phyloP scores from a whole-genome alignment of 2,888 invertebrate species.

The Seladonia tumulorum region DNA sequence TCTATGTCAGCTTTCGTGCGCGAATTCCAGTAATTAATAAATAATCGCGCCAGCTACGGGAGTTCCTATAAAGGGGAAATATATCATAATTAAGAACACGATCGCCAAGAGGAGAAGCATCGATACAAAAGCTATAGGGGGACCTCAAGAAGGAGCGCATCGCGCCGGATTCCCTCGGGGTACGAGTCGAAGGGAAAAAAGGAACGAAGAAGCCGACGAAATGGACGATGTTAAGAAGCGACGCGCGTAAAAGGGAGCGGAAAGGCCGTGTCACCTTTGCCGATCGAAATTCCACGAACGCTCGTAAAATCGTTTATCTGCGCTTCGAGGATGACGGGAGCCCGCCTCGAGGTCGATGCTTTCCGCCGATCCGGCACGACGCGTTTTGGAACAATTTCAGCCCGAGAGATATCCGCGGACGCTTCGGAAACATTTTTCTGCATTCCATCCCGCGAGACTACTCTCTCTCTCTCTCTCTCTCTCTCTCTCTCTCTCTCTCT shows the following conservation, averaged over 20 bases:
- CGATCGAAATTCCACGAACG: slow-evolving; percentile 62
- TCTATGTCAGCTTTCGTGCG: no score
- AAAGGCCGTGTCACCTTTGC: slow-evolving; percentile 33
- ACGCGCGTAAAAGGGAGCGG: slow-evolving; percentile 31
- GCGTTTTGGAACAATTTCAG: slow-evolving; percentile 21
- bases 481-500: no score
- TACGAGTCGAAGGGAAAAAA: not conserved
- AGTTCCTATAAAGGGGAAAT: not conserved
- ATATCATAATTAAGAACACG: not conserved
- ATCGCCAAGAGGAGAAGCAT: not conserved
- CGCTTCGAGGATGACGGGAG: slow-evolving; percentile 27
- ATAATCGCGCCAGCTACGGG: not conserved
- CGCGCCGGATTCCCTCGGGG: not conserved
- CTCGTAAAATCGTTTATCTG: slow-evolving; percentile 74
- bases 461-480: not conserved
- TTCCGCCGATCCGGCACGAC: slow-evolving; percentile 4
- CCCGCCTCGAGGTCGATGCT: slow-evolving; percentile 14
- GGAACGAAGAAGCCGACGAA: slow-evolving; percentile 11
- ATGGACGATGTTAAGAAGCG: slow-evolving; percentile 10
- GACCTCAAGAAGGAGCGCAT: not conserved
- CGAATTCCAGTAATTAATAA: not conserved
- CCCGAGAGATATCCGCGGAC: not conserved
- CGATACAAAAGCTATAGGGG: not conserved
- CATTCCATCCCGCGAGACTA: slow-evolving; percentile 1
- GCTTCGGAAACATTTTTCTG: slow-evolving; percentile 21